Evolutionary conservation across 2,797 vertebrate species (phyloP).

Genomic region (Ibycter americanus): DNA sequence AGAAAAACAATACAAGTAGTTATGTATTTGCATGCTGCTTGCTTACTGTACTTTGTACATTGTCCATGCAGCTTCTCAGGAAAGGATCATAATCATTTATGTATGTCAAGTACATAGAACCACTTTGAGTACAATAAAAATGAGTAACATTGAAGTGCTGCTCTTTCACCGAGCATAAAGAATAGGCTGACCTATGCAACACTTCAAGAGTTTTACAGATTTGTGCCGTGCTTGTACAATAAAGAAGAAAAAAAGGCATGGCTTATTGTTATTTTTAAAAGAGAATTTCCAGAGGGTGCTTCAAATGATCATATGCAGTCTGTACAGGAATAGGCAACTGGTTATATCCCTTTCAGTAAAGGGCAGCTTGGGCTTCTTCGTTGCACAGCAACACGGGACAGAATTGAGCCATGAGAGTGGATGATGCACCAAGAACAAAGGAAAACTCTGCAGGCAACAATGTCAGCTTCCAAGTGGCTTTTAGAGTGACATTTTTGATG

Average conservation of each 20-base stretch:
- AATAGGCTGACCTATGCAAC: slow-evolving; percentile 6
- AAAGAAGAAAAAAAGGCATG: neutral
- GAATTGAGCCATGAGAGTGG: neutral
- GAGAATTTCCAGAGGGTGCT: neutral
- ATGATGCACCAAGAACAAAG: neutral
- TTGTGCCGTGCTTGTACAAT: neutral
- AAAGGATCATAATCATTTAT: neutral
- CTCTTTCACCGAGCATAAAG: slow-evolving; percentile 3
- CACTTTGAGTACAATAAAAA: slow-evolving; percentile 18
- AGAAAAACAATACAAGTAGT: neutral
- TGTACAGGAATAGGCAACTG: neutral
- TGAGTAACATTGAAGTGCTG: slow-evolving; percentile 24
- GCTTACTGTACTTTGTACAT: neutral
- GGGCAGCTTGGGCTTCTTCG: neutral
- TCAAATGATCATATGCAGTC: neutral
- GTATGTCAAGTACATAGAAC: neutral
- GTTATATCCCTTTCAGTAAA: neutral
- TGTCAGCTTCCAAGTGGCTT: rapidly evolving
- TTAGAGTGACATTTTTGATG: neutral
- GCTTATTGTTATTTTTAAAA: neutral
- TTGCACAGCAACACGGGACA: neutral
- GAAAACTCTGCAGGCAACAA: neutral
- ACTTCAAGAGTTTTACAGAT: neutral
- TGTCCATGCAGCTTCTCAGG: neutral
- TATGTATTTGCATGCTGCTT: neutral